These are phyloP conservation scores for Caenorhabditis virilis DNA, from an alignment of 2,888 invertebrate species.

Conservation along the genomic window DNA sequence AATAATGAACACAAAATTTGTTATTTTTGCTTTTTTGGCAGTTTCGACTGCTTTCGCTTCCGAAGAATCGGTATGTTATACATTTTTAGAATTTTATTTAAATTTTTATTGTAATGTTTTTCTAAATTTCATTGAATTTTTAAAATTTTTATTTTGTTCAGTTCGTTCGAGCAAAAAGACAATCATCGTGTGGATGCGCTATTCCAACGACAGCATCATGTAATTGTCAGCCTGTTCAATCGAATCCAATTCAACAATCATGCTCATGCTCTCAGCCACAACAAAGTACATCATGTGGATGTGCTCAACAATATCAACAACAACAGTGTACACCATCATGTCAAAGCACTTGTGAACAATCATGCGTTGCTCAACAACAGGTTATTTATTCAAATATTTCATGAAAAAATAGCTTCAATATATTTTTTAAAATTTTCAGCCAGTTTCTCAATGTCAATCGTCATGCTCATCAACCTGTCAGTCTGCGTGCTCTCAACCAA, in stretches of 20 bases:
- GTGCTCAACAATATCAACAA: conserved; percentile 40
- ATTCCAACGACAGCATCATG: conserved; percentile 35
- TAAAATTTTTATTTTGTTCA: background rate
- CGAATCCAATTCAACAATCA: conserved; percentile 28
- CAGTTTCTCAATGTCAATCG: conserved; percentile 31
- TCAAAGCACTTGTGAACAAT: conserved; percentile 36
- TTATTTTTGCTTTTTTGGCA: conserved; percentile 20
- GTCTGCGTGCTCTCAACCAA: conserved; percentile 22
- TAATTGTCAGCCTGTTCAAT: conserved; percentile 35
- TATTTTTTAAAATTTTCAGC: conserved; percentile 7
- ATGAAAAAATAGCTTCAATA: background rate
- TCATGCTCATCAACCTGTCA: conserved; percentile 41
- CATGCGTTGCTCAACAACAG: conserved; percentile 42
- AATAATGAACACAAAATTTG: conserved; percentile 27
- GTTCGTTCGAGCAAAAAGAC: conserved; percentile 21
- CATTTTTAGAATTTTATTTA: no score
- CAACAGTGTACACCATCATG: conserved; percentile 41
- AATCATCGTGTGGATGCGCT: conserved; percentile 39
- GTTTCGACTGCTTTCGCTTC: conserved; percentile 17
- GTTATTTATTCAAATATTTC: conserved; percentile 12
- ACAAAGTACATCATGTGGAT: conserved; percentile 38
- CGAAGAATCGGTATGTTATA: conserved; percentile 13
- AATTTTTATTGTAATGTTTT: no score
- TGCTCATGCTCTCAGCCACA: conserved; percentile 44
- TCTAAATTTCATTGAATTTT: no score